A percentile compares a stretch with the other conserved stretches of the same genome.
Evolutionary conservation across 1,140 invertebrate genomes (phyloP).

Genomic region (Palaemon carinicauda): DNA sequence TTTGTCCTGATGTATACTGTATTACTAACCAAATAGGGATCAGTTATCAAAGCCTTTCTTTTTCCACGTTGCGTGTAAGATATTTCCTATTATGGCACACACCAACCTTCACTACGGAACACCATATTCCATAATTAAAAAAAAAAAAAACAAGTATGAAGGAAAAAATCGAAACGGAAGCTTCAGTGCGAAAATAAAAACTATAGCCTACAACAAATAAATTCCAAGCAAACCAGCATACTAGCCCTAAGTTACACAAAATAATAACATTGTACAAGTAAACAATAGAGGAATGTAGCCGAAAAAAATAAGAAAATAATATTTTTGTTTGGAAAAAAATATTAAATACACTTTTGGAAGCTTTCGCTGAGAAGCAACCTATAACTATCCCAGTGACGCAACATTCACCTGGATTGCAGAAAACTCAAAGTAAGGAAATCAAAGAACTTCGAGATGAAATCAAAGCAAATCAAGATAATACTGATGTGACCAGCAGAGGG

Average conservation of each 20-base stretch:
- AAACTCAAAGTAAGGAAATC: neutral
- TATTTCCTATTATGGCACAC: constrained; percentile 30
- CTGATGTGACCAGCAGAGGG: constrained; percentile 27
- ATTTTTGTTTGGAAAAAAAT: neutral
- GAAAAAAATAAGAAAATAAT: constrained; percentile 5
- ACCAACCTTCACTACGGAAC: constrained; percentile 22
- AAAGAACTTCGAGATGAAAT: neutral
- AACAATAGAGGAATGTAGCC: constrained; percentile 46
- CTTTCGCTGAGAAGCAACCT: no score
- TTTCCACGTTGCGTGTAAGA: neutral
- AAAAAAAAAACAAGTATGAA: neutral
- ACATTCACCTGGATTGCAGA: no score
- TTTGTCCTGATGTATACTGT: no score
- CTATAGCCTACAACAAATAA: neutral
- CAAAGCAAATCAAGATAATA: constrained; percentile 29
- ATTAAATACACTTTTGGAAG: no score
- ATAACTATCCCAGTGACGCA: no score
- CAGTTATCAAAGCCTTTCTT: neutral
- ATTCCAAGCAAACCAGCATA: neutral
- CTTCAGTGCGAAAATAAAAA: neutral
- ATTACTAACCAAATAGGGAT: no score
- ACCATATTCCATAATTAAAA: neutral
- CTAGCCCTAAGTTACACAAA: neutral
- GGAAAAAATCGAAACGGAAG: neutral
- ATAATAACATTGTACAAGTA: constrained; percentile 2